phyloP scores from a whole-genome alignment of 2,113 vertebrate genomes.

The Oryzias woworae region DNA sequence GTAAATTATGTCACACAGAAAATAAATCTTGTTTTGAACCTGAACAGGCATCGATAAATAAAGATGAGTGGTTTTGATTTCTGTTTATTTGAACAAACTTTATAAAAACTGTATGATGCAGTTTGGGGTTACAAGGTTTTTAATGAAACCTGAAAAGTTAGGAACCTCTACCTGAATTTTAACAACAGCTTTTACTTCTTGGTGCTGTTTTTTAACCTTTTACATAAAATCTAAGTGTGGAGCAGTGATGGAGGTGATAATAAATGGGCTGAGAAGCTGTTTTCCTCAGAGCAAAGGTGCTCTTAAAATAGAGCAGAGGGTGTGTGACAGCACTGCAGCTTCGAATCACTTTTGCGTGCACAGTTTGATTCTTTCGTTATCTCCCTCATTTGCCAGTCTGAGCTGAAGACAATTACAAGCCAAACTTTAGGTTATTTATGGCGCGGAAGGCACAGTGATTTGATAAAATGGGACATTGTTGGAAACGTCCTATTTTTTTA shows the following conservation, averaged over 20 bases:
- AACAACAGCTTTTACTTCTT: too few relatives aligned
- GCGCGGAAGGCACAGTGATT: slow-evolving; percentile 27
- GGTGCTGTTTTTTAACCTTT: slow-evolving; percentile 1
- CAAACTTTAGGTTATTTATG: slow-evolving; percentile 57
- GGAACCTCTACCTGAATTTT: too few relatives aligned
- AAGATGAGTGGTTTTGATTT: too few relatives aligned
- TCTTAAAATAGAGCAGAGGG: slow-evolving; percentile 55
- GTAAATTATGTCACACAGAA: slow-evolving; percentile 3
- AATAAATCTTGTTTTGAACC: too few relatives aligned
- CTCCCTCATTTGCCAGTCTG: background rate
- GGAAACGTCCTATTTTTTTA: slow-evolving; percentile 28
- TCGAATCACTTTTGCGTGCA: slow-evolving; percentile 41
- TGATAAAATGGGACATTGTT: slow-evolving; percentile 5
- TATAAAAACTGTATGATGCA: too few relatives aligned
- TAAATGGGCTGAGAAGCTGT: slow-evolving; percentile 29
- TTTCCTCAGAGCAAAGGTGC: slow-evolving; percentile 29
- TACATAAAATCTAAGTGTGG: slow-evolving; percentile 12
- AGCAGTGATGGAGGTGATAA: slow-evolving; percentile 27
- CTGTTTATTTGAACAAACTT: too few relatives aligned
- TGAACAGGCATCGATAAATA: too few relatives aligned
- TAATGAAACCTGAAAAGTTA: too few relatives aligned
- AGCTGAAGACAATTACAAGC: slow-evolving; percentile 31
- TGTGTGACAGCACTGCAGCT: slow-evolving; percentile 22
- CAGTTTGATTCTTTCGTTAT: slow-evolving; percentile 11
- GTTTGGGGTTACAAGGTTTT: too few relatives aligned